Percentiles rank a stretch among this genome's conserved stretches.
Conservation (phyloP, 1,140 invertebrate genomes). For the Proctacanthus coquilletti region DNA sequence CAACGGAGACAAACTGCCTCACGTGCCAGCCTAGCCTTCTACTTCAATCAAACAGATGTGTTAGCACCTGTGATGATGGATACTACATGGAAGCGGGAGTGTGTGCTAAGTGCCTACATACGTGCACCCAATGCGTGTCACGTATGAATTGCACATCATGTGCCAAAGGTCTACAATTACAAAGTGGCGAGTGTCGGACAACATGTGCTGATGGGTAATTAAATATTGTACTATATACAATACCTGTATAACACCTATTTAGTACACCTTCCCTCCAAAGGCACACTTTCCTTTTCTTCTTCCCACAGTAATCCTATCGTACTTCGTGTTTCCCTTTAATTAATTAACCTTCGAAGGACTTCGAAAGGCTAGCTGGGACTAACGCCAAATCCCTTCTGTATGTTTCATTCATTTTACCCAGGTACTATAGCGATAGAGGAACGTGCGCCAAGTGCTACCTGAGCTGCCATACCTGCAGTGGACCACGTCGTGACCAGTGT, state of each 20-base stretch:
- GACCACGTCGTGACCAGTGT: conserved; percentile 63
- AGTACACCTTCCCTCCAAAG: too few species aligned
- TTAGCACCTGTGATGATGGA: conserved; percentile 53
- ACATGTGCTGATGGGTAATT: conserved; percentile 48
- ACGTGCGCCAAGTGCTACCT: conserved; percentile 66
- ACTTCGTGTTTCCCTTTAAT: too few species aligned
- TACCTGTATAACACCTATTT: too few species aligned
- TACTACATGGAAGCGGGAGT: conserved; percentile 49
- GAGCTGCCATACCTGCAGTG: conserved; percentile 68
- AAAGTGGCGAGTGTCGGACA: conserved; percentile 61
- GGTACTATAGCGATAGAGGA: conserved; percentile 70
- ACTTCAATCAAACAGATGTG: conserved; percentile 50
- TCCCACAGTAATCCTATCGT: too few species aligned
- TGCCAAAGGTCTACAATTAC: conserved; percentile 49
- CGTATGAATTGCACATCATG: conserved; percentile 64
- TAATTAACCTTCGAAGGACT: too few species aligned
- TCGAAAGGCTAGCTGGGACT: too few species aligned
- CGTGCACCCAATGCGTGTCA: conserved; percentile 58
- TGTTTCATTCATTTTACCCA: conserved; percentile 16
- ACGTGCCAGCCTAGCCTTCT: conserved; percentile 47
- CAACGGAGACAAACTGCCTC: conserved; percentile 48
- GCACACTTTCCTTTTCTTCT: too few species aligned
- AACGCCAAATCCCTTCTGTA: too few species aligned
- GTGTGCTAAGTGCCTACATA: conserved; percentile 60
- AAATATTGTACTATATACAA: too few species aligned